Conservation (phyloP, 1,140 invertebrate genomes). For the Papilio polyxenes region DNA sequence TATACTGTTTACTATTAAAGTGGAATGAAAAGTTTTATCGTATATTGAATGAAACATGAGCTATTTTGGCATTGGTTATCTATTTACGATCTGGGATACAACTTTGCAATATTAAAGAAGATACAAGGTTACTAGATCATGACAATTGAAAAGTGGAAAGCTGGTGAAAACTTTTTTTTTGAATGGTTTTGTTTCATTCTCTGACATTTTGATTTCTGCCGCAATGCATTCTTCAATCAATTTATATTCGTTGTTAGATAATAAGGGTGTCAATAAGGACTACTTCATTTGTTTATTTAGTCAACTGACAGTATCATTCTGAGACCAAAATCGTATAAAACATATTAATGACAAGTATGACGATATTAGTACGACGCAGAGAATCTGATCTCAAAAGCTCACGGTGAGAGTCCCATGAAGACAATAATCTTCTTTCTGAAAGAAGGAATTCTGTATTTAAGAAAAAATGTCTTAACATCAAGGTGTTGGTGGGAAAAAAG, state of each 20-base stretch:
- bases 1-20: neutral
- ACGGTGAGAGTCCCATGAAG: too few species aligned
- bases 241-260: neutral
- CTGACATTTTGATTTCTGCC: neutral
- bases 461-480: too few species aligned
- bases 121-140: neutral
- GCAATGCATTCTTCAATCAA: neutral
- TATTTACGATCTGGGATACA: neutral
- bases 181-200: neutral
- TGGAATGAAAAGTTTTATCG: neutral
- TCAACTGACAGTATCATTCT: too few species aligned
- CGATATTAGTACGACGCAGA: too few species aligned
- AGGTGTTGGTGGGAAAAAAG: too few species aligned
- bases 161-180: neutral
- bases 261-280: neutral
- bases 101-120: neutral
- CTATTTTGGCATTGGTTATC: neutral
- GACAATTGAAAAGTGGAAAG: neutral
- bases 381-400: too few species aligned
- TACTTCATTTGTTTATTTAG: too few species aligned
- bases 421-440: too few species aligned
- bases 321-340: too few species aligned
- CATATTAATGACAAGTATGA: too few species aligned
- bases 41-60: neutral
- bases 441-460: too few species aligned